Conservation (phyloP, 1,140 invertebrate species). For the Pogonomyrmex californicus region DNA sequence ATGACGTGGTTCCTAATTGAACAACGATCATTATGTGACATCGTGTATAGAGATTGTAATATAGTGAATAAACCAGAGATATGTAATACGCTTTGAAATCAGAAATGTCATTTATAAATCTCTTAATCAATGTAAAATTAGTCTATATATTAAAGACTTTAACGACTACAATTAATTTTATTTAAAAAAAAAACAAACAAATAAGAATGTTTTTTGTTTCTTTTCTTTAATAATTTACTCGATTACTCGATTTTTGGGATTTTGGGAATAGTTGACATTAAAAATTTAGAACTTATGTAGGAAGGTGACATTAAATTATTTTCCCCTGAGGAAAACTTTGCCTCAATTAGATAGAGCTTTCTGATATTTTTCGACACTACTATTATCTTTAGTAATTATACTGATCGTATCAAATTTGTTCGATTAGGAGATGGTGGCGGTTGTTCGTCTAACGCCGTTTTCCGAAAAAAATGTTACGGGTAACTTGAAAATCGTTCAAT, state of each 20-base stretch:
- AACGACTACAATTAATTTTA: neutral
- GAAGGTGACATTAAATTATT: neutral
- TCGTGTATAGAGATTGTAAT: constrained; percentile 1
- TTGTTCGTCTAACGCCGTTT: constrained; percentile 28
- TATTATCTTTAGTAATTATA: neutral
- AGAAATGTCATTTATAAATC: neutral
- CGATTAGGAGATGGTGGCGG: constrained; percentile 42
- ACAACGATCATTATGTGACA: neutral
- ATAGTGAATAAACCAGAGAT: neutral
- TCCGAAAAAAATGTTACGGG: constrained; percentile 48
- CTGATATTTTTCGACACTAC: neutral
- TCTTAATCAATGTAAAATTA: neutral
- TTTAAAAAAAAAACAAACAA: neutral
- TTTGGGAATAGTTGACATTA: neutral
- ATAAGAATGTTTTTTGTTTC: neutral
- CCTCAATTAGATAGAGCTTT: neutral
- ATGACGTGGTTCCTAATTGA: constrained; percentile 2
- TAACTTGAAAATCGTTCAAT: constrained; percentile 64
- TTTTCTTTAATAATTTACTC: neutral
- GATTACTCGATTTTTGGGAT: neutral
- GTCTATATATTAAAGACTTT: neutral
- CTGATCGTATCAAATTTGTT: constrained; percentile 9
- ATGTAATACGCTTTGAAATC: neutral
- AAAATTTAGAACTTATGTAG: neutral
- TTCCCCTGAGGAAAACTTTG: neutral